Conservation (phyloP, 2,797 vertebrate species). For the Taenioides sp. region DNA sequence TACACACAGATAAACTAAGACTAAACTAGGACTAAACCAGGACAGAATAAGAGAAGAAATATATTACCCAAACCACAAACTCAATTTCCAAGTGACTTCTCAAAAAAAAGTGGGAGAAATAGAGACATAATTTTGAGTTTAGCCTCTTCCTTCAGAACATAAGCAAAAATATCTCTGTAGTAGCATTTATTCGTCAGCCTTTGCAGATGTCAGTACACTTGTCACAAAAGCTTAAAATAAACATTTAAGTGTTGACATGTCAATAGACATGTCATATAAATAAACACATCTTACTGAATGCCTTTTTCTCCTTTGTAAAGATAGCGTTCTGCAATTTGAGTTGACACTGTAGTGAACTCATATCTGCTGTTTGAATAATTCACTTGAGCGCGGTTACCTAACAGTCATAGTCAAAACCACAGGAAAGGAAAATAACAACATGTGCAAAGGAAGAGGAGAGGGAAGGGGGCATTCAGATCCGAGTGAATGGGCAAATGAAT, state of each 20-base stretch:
- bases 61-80: too few species aligned
- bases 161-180: neutral
- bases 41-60: too few species aligned
- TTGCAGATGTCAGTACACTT: neutral
- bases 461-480: constrained; percentile 7
- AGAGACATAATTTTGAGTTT: neutral
- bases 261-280: neutral
- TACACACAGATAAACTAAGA: too few species aligned
- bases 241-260: neutral
- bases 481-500: neutral
- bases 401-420: constrained; percentile 39
- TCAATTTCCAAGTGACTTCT: too few species aligned
- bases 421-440: constrained; percentile 39
- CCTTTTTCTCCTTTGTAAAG: constrained; percentile 21
- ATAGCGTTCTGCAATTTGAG: constrained; percentile 42
- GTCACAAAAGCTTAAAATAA: neutral
- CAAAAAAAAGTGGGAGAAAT: neutral
- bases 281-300: neutral
- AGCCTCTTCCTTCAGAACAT: neutral
- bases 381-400: constrained; percentile 53
- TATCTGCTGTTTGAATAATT: constrained; percentile 63
- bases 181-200: neutral
- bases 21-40: too few species aligned
- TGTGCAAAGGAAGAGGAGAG: constrained; percentile 22
- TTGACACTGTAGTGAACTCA: constrained; percentile 47